These are phyloP conservation scores for Akabosia matsudoensis DNA, from an alignment of 1,140 invertebrate genomes.

Conservation along the genomic window DNA sequence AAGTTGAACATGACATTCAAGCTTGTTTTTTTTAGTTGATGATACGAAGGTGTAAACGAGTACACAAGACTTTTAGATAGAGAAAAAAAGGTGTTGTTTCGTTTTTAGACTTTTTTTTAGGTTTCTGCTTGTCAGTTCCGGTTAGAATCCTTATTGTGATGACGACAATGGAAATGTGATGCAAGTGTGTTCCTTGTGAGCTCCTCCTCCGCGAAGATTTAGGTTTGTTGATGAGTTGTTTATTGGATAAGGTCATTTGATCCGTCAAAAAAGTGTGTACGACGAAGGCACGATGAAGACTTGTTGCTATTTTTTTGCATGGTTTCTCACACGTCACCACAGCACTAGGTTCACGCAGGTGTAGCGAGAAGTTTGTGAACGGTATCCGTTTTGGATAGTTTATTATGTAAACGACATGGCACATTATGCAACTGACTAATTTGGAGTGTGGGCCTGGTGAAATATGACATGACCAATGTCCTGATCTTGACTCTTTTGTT, in stretches of 20 bases:
- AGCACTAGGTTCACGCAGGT: no score
- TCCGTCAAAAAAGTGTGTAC: no score
- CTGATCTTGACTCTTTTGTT: neutral
- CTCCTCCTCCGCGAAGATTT: neutral
- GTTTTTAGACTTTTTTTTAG: neutral
- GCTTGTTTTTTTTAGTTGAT: no score
- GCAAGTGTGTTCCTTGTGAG: neutral
- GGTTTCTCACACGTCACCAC: no score
- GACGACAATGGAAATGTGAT: neutral
- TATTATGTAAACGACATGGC: neutral
- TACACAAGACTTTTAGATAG: no score
- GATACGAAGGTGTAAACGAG: no score
- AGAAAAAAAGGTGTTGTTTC: neutral
- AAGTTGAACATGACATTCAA: no score
- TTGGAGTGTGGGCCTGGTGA: neutral
- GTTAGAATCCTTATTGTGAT: neutral
- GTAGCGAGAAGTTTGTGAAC: neutral
- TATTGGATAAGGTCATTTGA: slow-evolving; percentile 10
- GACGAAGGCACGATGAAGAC: no score
- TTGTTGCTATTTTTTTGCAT: no score
- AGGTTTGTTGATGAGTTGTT: neutral
- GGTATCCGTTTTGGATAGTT: neutral
- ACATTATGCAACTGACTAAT: neutral
- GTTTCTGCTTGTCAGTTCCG: neutral
- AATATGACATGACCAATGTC: neutral